Evolutionary conservation across 2,797 vertebrate species (phyloP).

Genomic region (Schizopygopsis pylzovi): DNA sequence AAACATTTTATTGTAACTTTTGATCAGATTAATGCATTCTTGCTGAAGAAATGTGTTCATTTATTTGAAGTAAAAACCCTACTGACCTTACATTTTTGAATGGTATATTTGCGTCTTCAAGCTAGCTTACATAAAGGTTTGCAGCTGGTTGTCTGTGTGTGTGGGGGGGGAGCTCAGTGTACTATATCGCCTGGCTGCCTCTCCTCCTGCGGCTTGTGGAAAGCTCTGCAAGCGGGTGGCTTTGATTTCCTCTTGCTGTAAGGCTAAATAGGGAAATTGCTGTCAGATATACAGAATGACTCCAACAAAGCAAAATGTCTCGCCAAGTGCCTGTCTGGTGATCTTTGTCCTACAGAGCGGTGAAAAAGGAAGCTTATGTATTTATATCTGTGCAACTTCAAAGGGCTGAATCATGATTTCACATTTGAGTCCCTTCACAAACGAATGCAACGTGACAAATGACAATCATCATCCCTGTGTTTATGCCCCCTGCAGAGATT

Average conservation of each 20-base stretch:
- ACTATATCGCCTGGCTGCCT: constrained; percentile 40
- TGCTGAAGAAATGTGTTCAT: not conserved
- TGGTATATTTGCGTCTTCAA: too few species aligned
- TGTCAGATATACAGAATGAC: constrained; percentile 25
- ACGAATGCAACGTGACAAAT: constrained; percentile 43
- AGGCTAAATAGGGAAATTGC: constrained; percentile 30
- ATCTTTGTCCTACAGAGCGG: not conserved
- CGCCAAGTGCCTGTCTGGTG: constrained; percentile 19
- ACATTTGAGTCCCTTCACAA: constrained; percentile 20
- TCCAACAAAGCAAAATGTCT: constrained; percentile 11
- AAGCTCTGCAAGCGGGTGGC: constrained; percentile 17
- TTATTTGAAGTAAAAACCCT: too few species aligned
- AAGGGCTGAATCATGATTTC: not conserved
- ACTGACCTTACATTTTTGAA: too few species aligned
- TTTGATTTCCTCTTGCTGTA: constrained; percentile 38
- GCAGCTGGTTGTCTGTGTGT: not conserved
- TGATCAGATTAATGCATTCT: not conserved
- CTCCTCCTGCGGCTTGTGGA: constrained; percentile 24
- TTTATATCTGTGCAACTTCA: constrained; percentile 10
- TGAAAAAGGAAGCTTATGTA: constrained; percentile 17
- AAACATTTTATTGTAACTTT: not conserved
- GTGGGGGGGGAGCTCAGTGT: constrained; percentile 12
- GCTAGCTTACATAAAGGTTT: not conserved
- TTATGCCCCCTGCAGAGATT: constrained; percentile 54
- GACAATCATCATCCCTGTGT: constrained; percentile 22